Percentiles rank a stretch among this genome's conserved stretches.
These are phyloP conservation scores for Cryptocheilus praepositus DNA, from an alignment of 2,888 invertebrate species.

Conservation along the genomic window DNA sequence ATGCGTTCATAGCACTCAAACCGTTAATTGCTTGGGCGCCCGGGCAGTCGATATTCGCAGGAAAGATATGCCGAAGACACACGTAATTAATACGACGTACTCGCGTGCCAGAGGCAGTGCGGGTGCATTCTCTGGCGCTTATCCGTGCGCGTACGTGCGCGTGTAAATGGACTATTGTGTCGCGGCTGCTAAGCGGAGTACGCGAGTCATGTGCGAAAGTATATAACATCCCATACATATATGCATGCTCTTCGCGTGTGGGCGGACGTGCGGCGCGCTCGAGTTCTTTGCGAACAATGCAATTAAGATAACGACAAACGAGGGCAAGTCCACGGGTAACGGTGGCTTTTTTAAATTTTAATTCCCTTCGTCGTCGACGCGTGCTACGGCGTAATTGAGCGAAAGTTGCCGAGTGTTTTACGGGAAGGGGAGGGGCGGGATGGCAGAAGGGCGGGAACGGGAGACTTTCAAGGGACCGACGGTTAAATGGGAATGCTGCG, in stretches of 20 bases:
- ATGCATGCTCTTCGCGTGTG: not conserved
- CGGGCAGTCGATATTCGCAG: not conserved
- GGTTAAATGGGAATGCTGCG: conserved; percentile 20
- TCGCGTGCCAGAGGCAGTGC: not conserved
- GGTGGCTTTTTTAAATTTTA: conserved; percentile 44
- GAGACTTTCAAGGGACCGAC: conserved; percentile 33
- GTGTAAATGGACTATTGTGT: too few relatives aligned
- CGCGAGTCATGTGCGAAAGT: not conserved
- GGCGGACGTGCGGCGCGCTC: not conserved
- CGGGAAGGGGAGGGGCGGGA: conserved; percentile 12
- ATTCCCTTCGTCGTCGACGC: conserved; percentile 46
- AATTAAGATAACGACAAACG: conserved; percentile 39
- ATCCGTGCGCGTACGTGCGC: too few relatives aligned
- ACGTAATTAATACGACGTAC: not conserved
- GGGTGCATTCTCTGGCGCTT: too few relatives aligned
- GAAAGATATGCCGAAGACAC: too few relatives aligned
- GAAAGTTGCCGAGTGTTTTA: conserved; percentile 46
- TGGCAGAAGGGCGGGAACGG: conserved; percentile 26
- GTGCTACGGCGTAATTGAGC: conserved; percentile 50
- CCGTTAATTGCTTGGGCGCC: not conserved
- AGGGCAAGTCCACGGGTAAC: conserved; percentile 12
- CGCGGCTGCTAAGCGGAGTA: too few relatives aligned
- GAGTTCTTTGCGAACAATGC: conserved; percentile 4
- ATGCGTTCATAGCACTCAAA: too few relatives aligned
- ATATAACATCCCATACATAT: not conserved